These are phyloP conservation scores for Syrrhaptes paradoxus DNA, from an alignment of 2,113 vertebrate genomes.

Conservation along the genomic window DNA sequence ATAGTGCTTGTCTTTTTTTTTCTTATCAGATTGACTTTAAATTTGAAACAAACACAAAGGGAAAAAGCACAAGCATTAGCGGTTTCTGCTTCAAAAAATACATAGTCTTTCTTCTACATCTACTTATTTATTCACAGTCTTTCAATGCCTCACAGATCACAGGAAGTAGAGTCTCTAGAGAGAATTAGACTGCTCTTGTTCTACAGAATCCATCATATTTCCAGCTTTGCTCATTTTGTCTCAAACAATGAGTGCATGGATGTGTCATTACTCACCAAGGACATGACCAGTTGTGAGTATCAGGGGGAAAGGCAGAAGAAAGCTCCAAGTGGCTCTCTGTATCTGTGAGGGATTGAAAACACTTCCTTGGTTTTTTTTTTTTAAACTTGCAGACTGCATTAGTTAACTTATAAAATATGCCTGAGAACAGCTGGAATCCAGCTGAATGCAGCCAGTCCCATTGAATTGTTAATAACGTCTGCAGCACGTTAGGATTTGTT, in stretches of 20 bases:
- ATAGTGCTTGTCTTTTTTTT: not conserved
- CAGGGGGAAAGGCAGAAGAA: not conserved
- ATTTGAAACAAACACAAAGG: not conserved
- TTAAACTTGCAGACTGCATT: not conserved
- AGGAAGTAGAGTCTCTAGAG: not conserved
- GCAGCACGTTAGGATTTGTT: not conserved
- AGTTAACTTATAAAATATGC: not conserved
- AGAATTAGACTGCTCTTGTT: not conserved
- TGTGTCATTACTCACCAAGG: constrained; percentile 46
- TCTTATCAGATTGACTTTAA: not conserved
- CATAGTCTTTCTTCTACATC: not conserved
- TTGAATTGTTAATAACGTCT: not conserved
- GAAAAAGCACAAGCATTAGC: not conserved
- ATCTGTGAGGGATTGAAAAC: not conserved
- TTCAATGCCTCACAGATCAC: constrained; percentile 22
- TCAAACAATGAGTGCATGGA: not conserved
- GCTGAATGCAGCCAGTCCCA: not conserved
- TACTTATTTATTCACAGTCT: constrained; percentile 28
- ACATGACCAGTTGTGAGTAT: not conserved
- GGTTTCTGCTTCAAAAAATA: not conserved
- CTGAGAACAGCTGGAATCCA: not conserved
- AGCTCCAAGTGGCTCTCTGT: not conserved
- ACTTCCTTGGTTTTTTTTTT: not conserved
- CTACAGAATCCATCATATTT: constrained; percentile 8
- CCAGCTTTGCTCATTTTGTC: constrained; percentile 40